Evolutionary conservation across 2,888 invertebrate genomes (phyloP).

Genomic region (Thera obeliscata): DNA sequence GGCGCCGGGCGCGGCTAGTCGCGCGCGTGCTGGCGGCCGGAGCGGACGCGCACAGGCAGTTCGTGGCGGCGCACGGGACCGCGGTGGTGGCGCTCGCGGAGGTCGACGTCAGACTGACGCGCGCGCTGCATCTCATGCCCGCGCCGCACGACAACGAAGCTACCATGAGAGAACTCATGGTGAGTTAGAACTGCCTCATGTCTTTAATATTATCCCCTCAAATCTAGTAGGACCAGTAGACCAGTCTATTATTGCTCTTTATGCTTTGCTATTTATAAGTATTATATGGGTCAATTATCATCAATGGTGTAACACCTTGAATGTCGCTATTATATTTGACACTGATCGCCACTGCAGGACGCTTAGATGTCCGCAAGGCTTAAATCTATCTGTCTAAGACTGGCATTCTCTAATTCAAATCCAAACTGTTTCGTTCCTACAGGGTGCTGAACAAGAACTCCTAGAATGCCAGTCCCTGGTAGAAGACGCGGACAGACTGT

Average conservation of each 20-base stretch:
- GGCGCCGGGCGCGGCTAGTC: constrained; percentile 87
- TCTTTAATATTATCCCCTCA: too few species aligned
- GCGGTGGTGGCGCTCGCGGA: constrained; percentile 89
- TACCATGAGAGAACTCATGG: constrained; percentile 77
- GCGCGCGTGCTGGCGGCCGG: constrained; percentile 85
- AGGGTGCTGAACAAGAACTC: constrained; percentile 72
- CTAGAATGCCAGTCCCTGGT: constrained; percentile 69
- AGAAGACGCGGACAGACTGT: constrained; percentile 68
- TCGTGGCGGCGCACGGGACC: constrained; percentile 88
- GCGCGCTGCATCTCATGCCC: constrained; percentile 86
- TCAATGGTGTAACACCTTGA: too few species aligned
- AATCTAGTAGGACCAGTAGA: too few species aligned
- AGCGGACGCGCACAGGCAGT: constrained; percentile 86
- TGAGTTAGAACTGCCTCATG: constrained; percentile 47
- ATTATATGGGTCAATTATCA: too few species aligned
- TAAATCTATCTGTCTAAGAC: too few species aligned
- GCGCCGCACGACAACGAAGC: constrained; percentile 71
- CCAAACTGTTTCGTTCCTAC: neutral
- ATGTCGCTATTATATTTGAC: too few species aligned
- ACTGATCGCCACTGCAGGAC: too few species aligned
- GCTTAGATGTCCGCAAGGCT: too few species aligned
- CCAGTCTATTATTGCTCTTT: too few species aligned
- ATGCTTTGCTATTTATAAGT: too few species aligned
- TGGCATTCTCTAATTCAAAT: neutral
- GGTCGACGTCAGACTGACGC: constrained; percentile 89